Evolutionary conservation across 2,888 invertebrate species (phyloP).

Genomic region (Dysmachus trigonus): DNA sequence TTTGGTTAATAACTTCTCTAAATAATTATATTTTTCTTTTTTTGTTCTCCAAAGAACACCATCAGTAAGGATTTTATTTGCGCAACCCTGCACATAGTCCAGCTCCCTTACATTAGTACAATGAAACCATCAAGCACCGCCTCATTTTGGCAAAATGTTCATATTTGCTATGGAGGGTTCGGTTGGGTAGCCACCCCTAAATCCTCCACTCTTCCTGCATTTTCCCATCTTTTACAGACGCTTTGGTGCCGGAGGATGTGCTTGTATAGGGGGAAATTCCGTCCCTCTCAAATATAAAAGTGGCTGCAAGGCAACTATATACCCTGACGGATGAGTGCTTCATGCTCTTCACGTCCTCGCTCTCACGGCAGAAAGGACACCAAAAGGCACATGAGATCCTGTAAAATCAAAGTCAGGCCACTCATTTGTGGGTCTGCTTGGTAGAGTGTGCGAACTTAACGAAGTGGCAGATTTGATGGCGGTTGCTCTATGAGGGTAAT

Average conservation of each 20-base stretch:
- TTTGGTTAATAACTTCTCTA: not conserved
- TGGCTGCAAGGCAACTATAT: not conserved
- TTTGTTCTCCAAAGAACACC: not conserved
- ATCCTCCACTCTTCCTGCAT: conserved; percentile 3
- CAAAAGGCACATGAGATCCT: not conserved
- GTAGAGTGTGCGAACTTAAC: conserved; percentile 18
- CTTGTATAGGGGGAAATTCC: not conserved
- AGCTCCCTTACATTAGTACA: not conserved
- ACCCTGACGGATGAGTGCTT: not conserved
- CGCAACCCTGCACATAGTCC: not conserved
- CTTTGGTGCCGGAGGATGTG: not conserved
- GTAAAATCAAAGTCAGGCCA: conserved; percentile 32
- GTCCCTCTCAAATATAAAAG: not conserved
- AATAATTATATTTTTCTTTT: not conserved
- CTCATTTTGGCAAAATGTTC: conserved; percentile 20
- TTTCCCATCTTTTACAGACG: not conserved
- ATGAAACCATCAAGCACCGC: conserved; percentile 15
- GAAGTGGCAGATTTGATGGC: conserved; percentile 31
- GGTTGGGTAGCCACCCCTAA: not conserved
- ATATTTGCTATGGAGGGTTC: not conserved
- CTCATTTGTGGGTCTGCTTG: conserved; percentile 30
- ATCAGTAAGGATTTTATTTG: not conserved
- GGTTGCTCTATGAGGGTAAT: conserved; percentile 34
- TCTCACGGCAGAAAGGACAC: not conserved
- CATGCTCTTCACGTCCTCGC: not conserved